Base-by-base conservation (phyloP, 2,113 vertebrate species). In the Lagopus muta region DNA sequence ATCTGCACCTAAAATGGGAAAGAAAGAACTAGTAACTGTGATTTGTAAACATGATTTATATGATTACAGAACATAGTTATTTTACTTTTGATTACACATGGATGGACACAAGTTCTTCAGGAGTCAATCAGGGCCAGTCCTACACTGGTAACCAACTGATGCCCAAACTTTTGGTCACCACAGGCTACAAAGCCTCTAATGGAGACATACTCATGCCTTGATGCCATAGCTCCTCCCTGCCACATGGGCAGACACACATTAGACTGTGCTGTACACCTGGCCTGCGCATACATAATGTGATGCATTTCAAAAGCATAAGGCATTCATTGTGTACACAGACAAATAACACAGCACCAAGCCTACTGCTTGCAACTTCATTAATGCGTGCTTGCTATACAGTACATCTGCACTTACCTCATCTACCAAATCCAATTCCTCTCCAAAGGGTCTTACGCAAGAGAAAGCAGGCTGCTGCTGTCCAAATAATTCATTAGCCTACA, bases 1-100 rank as follows among this genome's bases (percentile, higher is more conserved):
- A 95, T 98, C 98, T 67, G 96, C 97, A 93, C 80, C 98, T 98
- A 70, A 69, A 78, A 71, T 25, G 6, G 17, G 48, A 38, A 45
- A 3, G 25, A 47, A 76, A 24, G 78, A 7, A 40, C 52, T 50
- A 75, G 2, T 57, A 88, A 76, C 24, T 4, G 45, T 11, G 47
- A 85, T 9, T 19, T 57, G 50, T 55, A 69, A 67, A 47, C 34
- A 8, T 13, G 8, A 74, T 55, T 45, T 79, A 69, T 4, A 62
- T 40, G 11, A 67, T 45, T 54, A 60, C 4, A 57, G 22, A 79
- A 84, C 14, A 11, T 34, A 32, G 15, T 61, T 2, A 50, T 61
- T 88, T 85, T 60, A 40, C 30, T 91, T 74, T 66, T 42, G 4
- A 55, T 86, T 55, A 73, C 16, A 52, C 11, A 25, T 13, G 27